These are phyloP conservation scores for Papilio protenor DNA, from an alignment of 2,888 invertebrate genomes.

Conservation along the genomic window DNA sequence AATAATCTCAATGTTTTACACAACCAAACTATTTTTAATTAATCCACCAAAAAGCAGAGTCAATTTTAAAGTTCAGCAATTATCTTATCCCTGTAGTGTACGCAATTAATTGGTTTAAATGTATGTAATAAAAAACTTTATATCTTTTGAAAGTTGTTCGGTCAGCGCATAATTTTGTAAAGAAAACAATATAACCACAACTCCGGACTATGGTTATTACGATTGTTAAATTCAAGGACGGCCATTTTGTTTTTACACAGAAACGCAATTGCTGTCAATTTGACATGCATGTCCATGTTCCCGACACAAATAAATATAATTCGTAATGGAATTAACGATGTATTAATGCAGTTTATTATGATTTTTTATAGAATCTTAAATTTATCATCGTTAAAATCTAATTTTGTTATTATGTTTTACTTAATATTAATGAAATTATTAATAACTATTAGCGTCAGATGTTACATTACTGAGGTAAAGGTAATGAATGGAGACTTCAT, in stretches of 20 bases:
- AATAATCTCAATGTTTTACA: neutral
- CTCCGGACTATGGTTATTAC: slow-evolving; percentile 21
- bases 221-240: slow-evolving; percentile 39
- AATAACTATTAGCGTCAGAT: neutral
- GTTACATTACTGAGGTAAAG: neutral
- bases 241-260: slow-evolving; percentile 33
- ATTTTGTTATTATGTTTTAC: neutral
- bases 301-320: slow-evolving; percentile 4
- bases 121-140: slow-evolving; percentile 21
- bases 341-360: neutral
- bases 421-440: neutral
- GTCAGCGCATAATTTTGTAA: slow-evolving; percentile 22
- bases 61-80: neutral
- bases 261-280: slow-evolving; percentile 28
- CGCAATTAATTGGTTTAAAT: neutral
- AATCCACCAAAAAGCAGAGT: neutral
- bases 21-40: neutral
- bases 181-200: slow-evolving; percentile 27
- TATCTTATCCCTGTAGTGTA: slow-evolving; percentile 1
- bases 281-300: slow-evolving; percentile 26
- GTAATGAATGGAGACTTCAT: neutral
- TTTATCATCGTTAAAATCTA: slow-evolving; percentile 3
- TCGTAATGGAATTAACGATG: slow-evolving; percentile 8
- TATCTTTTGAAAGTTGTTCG: slow-evolving; percentile 31
- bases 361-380: neutral